These are phyloP conservation scores for Oreochromis spilurus DNA, from an alignment of 2,113 vertebrate genomes.

Conservation along the genomic window DNA sequence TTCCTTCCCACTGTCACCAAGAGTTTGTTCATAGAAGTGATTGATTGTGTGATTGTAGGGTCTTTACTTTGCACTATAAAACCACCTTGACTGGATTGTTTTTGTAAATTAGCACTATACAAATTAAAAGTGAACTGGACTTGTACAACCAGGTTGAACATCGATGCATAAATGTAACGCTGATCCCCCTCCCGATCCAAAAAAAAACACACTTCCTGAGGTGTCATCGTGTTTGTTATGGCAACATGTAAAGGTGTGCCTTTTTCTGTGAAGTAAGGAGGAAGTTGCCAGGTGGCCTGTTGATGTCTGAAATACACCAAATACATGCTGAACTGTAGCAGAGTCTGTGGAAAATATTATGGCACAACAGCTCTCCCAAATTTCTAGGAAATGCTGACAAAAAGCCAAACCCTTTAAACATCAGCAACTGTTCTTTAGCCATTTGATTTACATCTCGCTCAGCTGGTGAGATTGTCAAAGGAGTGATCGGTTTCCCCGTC, in stretches of 20 bases:
- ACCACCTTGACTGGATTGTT: neutral
- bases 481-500: neutral
- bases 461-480: neutral
- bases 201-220: neutral
- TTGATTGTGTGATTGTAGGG: neutral
- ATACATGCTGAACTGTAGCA: neutral
- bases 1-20: neutral
- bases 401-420: neutral
- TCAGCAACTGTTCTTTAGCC: neutral
- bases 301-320: constrained; percentile 1
- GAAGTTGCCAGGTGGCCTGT: neutral
- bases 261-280: neutral
- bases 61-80: neutral
- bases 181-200: neutral
- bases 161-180: neutral
- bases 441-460: neutral
- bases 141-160: neutral
- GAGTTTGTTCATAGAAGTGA: neutral
- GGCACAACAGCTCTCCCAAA: neutral
- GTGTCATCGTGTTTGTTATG: constrained; percentile 50
- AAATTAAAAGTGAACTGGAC: neutral
- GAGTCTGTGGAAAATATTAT: neutral
- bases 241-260: constrained; percentile 20
- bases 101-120: neutral
- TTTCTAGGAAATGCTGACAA: neutral